These are phyloP conservation scores for Heliconius erato DNA, from an alignment of 2,888 invertebrate species.

Conservation along the genomic window DNA sequence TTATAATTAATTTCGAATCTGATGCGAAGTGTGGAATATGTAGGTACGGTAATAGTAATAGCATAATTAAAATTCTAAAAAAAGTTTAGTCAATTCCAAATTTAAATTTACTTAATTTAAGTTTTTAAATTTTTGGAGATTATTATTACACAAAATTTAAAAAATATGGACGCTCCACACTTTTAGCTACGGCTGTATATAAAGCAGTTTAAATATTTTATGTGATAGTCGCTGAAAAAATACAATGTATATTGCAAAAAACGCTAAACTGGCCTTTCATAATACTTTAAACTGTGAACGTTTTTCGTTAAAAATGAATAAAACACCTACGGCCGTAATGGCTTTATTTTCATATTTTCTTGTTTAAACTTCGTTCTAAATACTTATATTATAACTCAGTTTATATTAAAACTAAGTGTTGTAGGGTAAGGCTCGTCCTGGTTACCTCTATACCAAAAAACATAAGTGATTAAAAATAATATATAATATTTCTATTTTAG, in stretches of 20 bases:
- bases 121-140: too few relatives aligned
- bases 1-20: too few relatives aligned
- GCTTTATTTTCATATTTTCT: background rate
- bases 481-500: too few relatives aligned
- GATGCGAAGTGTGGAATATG: too few relatives aligned
- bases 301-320: constrained; percentile 15
- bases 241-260: background rate
- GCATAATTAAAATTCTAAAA: too few relatives aligned
- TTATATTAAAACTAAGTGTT: too few relatives aligned
- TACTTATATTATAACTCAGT: background rate
- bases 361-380: background rate
- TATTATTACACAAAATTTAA: background rate
- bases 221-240: constrained; percentile 20
- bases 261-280: background rate
- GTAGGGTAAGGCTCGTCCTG: too few relatives aligned
- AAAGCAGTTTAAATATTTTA: constrained; percentile 26
- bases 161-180: background rate
- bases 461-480: too few relatives aligned
- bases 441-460: too few relatives aligned
- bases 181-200: background rate
- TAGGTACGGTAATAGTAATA: too few relatives aligned
- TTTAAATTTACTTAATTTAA: too few relatives aligned
- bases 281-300: background rate
- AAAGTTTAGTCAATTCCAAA: too few relatives aligned
- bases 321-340: background rate